Evolutionary conservation across 2,888 invertebrate genomes (phyloP).

Genomic region (Habroteleia sp.): DNA sequence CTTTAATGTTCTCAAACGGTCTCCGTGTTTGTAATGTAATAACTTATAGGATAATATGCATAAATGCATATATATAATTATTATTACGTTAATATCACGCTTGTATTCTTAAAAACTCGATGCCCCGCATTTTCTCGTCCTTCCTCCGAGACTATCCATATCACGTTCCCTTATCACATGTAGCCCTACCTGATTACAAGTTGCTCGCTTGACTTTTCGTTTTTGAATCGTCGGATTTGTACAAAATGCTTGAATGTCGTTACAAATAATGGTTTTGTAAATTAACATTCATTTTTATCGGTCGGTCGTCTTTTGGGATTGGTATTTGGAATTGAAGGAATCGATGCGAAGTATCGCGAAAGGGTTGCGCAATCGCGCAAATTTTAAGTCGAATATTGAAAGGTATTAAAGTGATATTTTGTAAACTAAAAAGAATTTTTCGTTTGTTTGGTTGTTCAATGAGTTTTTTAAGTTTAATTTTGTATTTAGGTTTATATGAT

Average conservation of each 20-base stretch:
- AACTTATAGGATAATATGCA: slow-evolving; percentile 66
- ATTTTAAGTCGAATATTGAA: slow-evolving; percentile 12
- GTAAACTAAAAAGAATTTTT: slow-evolving; percentile 45
- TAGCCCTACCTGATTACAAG: slow-evolving; percentile 8
- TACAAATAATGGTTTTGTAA: slow-evolving; percentile 35
- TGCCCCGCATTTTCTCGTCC: slow-evolving; percentile 49
- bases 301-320: slow-evolving; percentile 19
- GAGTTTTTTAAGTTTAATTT: slow-evolving; percentile 58
- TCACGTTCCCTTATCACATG: slow-evolving; percentile 25
- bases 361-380: not conserved
- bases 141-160: slow-evolving; percentile 30
- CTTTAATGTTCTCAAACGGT: slow-evolving; percentile 63
- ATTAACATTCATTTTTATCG: slow-evolving; percentile 30
- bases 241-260: slow-evolving; percentile 51
- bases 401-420: slow-evolving; percentile 51
- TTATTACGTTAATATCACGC: slow-evolving; percentile 73
- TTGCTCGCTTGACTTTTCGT: slow-evolving; percentile 36
- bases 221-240: slow-evolving; percentile 42
- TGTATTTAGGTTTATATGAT: slow-evolving; percentile 59
- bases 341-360: too few relatives aligned
- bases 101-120: slow-evolving; percentile 66
- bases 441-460: slow-evolving; percentile 57
- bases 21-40: slow-evolving; percentile 70
- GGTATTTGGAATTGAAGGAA: slow-evolving; percentile 36
- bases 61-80: slow-evolving; percentile 65